These are phyloP conservation scores for Calvadosia cruxmelitensis DNA, from an alignment of 30 jellyfish, hydroid and myxozoan genomes.

Conservation along the genomic window DNA sequence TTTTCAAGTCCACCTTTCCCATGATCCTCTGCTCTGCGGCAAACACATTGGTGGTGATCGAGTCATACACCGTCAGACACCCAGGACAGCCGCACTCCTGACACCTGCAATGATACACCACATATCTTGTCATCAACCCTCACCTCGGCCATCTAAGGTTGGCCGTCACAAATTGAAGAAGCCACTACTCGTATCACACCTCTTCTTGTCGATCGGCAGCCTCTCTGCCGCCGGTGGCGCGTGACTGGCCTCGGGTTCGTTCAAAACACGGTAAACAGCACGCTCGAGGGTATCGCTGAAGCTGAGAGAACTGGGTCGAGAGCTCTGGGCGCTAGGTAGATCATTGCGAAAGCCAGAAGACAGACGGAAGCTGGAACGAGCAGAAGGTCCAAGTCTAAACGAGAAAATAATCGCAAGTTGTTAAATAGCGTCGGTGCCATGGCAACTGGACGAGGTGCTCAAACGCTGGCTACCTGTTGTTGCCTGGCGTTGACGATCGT, in stretches of 20 bases:
- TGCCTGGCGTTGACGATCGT: too few species aligned
- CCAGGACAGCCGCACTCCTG: slow-evolving; percentile 74
- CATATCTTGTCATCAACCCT: too few species aligned
- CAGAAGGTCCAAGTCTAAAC: slow-evolving; percentile 10
- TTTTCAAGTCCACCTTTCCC: slow-evolving; percentile 41
- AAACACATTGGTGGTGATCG: slow-evolving; percentile 45
- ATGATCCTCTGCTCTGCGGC: slow-evolving; percentile 53
- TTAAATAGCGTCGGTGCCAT: too few species aligned
- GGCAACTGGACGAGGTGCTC: too few species aligned
- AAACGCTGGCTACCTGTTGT: too few species aligned
- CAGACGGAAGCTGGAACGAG: slow-evolving; percentile 16
- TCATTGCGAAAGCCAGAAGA: slow-evolving; percentile 13
- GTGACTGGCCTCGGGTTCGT: slow-evolving; percentile 18
- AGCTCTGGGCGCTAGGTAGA: slow-evolving; percentile 5
- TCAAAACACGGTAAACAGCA: slow-evolving; percentile 11
- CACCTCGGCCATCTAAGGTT: too few species aligned
- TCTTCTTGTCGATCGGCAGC: slow-evolving; percentile 22
- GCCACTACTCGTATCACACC: too few species aligned
- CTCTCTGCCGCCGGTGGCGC: slow-evolving; percentile 7
- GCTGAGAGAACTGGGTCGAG: slow-evolving; percentile 38
- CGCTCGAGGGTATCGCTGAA: slow-evolving; percentile 43
- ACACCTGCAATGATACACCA: slow-evolving; percentile 27
- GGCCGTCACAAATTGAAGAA: too few species aligned
- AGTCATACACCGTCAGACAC: slow-evolving; percentile 38
- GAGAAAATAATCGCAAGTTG: background rate